These are phyloP conservation scores for Rhagonycha lutea DNA, from an alignment of 2,888 invertebrate species.

Conservation along the genomic window DNA sequence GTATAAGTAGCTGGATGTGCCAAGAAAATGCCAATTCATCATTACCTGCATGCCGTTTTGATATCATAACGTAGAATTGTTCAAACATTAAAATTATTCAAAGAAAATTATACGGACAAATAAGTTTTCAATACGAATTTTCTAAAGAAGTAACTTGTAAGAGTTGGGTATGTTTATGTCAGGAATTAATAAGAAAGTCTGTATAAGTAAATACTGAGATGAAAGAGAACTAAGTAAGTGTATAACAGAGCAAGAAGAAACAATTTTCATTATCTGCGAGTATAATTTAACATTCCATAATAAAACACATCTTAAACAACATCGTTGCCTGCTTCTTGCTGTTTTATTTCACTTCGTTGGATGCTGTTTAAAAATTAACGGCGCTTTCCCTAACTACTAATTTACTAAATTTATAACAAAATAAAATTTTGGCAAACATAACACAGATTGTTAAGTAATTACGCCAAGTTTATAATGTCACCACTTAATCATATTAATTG, in stretches of 20 bases:
- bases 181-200: conserved; percentile 36
- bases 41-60: neutral
- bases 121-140: neutral
- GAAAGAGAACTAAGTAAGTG: conserved; percentile 28
- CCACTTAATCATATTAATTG: neutral
- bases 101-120: neutral
- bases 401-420: conserved; percentile 30
- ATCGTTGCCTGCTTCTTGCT: conserved; percentile 27
- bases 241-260: conserved; percentile 26
- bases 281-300: conserved; percentile 37
- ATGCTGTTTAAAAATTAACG: conserved; percentile 34
- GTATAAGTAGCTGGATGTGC: conserved; percentile 24
- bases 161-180: conserved; percentile 29
- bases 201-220: conserved; percentile 34
- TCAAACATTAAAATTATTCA: neutral
- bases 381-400: conserved; percentile 35
- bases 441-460: neutral
- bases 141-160: neutral
- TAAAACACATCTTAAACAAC: conserved; percentile 34
- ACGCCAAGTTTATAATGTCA: neutral
- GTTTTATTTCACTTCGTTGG: conserved; percentile 34
- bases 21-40: conserved; percentile 32
- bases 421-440: neutral
- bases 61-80: neutral
- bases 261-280: conserved; percentile 36